Evolutionary conservation across 2,888 invertebrate species (phyloP).

Genomic region (Strigamia maritima): DNA sequence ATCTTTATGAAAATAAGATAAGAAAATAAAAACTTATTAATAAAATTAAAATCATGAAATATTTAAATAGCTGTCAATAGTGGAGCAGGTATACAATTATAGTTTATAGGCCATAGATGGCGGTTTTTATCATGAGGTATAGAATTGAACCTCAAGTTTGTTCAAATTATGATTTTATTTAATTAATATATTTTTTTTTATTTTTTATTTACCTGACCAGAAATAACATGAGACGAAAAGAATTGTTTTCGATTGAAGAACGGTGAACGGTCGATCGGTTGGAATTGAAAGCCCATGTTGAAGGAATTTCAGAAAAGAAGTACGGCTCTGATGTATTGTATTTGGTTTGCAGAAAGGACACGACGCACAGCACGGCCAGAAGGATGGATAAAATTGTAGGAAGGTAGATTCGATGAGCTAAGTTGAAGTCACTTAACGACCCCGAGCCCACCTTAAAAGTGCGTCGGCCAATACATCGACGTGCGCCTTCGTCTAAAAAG

Average conservation of each 20-base stretch:
- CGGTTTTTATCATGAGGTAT: not conserved
- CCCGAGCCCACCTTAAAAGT: constrained; percentile 87
- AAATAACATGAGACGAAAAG: not conserved
- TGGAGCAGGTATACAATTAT: not conserved
- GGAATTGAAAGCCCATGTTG: not conserved
- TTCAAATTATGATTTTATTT: not conserved
- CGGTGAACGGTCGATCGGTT: not conserved
- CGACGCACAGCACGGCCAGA: not conserved
- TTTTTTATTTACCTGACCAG: not conserved
- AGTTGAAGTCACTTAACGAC: constrained; percentile 63
- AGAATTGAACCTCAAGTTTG: not conserved
- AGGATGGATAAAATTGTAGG: not conserved
- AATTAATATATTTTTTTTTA: not conserved
- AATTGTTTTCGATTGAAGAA: not conserved
- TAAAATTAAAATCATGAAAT: not conserved
- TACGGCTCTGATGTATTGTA: not conserved
- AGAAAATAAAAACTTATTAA: not conserved
- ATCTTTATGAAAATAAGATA: not conserved
- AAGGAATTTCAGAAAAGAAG: not conserved
- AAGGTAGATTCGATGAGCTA: not conserved
- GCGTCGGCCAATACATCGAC: constrained; percentile 92
- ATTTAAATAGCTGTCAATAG: not conserved
- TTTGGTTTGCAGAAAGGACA: not conserved
- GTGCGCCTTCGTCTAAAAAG: constrained; percentile 87
- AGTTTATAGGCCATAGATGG: not conserved